Conservation (phyloP, 2,113 vertebrate genomes). For the Felis catus region F.catus_Fca126_mat1.0 CM031419.1:191139501-191140000, state of each 20-base stretch:
- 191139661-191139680: background rate
- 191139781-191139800: background rate
- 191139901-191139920: background rate
- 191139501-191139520: conserved; percentile 16
- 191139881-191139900: background rate
- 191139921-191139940: background rate
- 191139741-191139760: background rate
- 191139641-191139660: background rate
- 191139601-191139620: background rate
- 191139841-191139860: background rate
- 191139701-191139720: background rate
- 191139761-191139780: background rate
- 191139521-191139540: conserved; percentile 40
- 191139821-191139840: background rate
- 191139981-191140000: background rate
- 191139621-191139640: background rate
- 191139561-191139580: background rate
- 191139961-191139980: conserved; percentile 12
- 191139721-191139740: background rate
- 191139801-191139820: conserved; percentile 4
- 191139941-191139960: background rate
- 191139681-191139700: background rate
- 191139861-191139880: background rate
- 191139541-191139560: background rate
- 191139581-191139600: background rate